Conservation (phyloP, 2,888 invertebrate genomes). For the Drosophila seclusa region DNA sequence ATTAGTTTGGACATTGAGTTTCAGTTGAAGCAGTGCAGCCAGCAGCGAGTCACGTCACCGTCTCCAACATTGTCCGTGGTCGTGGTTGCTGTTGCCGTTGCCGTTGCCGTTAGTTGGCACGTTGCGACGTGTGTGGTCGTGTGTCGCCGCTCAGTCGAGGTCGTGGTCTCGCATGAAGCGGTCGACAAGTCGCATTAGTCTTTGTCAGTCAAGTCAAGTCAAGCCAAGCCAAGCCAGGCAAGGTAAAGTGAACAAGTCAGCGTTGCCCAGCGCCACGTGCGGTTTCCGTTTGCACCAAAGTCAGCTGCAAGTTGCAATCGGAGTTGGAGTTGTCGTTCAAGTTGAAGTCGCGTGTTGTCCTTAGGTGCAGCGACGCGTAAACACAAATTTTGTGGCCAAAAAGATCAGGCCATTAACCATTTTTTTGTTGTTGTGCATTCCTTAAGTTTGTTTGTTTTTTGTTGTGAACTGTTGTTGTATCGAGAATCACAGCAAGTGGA, state of each 20-base stretch:
- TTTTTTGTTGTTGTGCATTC: slow-evolving; percentile 36
- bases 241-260: slow-evolving; percentile 20
- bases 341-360: slow-evolving; percentile 7
- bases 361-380: slow-evolving; percentile 36
- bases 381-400: slow-evolving; percentile 31
- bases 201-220: slow-evolving; percentile 1
- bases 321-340: neutral
- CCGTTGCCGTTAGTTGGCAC: slow-evolving; percentile 27
- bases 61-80: slow-evolving; percentile 57
- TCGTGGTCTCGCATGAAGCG: slow-evolving; percentile 69
- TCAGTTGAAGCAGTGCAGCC: slow-evolving; percentile 61
- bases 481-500: slow-evolving; percentile 17
- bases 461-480: slow-evolving; percentile 29
- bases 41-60: slow-evolving; percentile 52
- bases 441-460: slow-evolving; percentile 10
- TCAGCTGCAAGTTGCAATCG: slow-evolving; percentile 22
- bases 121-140: slow-evolving; percentile 28
- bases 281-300: slow-evolving; percentile 9
- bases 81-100: slow-evolving; percentile 39
- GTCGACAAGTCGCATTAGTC: slow-evolving; percentile 50
- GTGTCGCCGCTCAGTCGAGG: slow-evolving; percentile 61
- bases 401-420: slow-evolving; percentile 27
- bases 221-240: slow-evolving; percentile 9
- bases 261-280: slow-evolving; percentile 43
- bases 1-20: slow-evolving; percentile 26